Evolutionary conservation across 2,888 invertebrate species (phyloP), one percentile per base, ranked within the genome.

Genomic region (Octonoba sinensis): DNA sequence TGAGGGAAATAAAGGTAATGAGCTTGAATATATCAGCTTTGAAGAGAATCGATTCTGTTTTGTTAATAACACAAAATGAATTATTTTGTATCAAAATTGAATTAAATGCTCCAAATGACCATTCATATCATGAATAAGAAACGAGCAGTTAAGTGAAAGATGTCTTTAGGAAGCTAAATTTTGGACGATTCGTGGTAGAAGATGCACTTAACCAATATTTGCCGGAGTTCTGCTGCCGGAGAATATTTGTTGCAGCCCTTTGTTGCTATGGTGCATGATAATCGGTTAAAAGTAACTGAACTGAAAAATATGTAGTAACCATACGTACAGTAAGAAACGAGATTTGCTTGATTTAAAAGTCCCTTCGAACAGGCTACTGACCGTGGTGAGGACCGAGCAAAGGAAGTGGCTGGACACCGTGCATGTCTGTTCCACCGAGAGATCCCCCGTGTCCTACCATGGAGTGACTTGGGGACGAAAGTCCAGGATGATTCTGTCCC

Each of bases 351-450:
- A 70, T 22, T 82, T 82, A 82, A 75, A 75, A 82, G 73, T 82
- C 82, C 75, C 82, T 75, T 82, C 74, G 82, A 57, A 82, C 75
- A 82, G 82, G 82, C 75, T 82, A 82, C 75, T 82, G 82, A 66
- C 76, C 76, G 75, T 82, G 82, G 74, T 74, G 82, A 49, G 76
- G 76, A 56, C 82, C 82, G 57, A 82, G 82, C 82, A 82, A 76
- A 74, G 82, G 82, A 75, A 82, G 76, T 76, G 82, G 82, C 76
- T 82, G 82, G 82, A 82, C 82, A 72, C 82, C 82, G 82, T 82
- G 82, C 82, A 82, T 82, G 64, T 82, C 82, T 75, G 82, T 76
- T 66, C 82, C 76, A 74, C 66, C 76, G 82, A 76, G 76, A 71
- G 82, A 67, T 69, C 76, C 76, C 76, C 76, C 74, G 72, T 82